phyloP scores from a whole-genome alignment of 2,888 invertebrate species.

The Archaeoteleia sp. region DNA sequence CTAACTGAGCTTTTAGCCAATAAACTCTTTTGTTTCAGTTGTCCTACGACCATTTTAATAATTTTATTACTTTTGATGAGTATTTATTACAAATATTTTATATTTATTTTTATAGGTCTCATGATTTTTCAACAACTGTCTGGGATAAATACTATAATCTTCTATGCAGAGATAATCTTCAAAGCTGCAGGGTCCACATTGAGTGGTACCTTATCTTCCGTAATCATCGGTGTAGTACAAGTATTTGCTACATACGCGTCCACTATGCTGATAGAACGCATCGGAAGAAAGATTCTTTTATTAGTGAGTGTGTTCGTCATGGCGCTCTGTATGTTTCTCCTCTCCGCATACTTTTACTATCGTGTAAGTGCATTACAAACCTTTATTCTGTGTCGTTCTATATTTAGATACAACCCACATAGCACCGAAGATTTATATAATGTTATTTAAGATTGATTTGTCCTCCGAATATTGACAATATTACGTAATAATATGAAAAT shows the following conservation, averaged over 20 bases:
- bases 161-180: slow-evolving; percentile 79
- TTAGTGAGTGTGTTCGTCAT: slow-evolving; percentile 83
- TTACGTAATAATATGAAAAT: not conserved
- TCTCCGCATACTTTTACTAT: slow-evolving; percentile 76
- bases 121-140: slow-evolving; percentile 82
- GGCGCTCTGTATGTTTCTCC: slow-evolving; percentile 78
- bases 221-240: slow-evolving; percentile 80
- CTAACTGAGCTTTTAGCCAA: too few relatives aligned
- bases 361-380: slow-evolving; percentile 48
- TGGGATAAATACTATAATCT: slow-evolving; percentile 79
- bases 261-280: slow-evolving; percentile 78
- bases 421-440: not conserved
- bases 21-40: too few relatives aligned
- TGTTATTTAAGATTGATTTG: too few relatives aligned
- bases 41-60: too few relatives aligned
- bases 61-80: too few relatives aligned
- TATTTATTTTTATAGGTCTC: slow-evolving; percentile 71
- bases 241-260: slow-evolving; percentile 78
- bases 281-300: slow-evolving; percentile 80
- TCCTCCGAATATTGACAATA: not conserved
- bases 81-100: too few relatives aligned
- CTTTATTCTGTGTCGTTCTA: too few relatives aligned
- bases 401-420: not conserved
- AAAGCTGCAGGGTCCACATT: slow-evolving; percentile 73
- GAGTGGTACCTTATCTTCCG: slow-evolving; percentile 75